Conservation (phyloP, 1,140 invertebrate genomes). For the Drosophila lacertosa region DNA sequence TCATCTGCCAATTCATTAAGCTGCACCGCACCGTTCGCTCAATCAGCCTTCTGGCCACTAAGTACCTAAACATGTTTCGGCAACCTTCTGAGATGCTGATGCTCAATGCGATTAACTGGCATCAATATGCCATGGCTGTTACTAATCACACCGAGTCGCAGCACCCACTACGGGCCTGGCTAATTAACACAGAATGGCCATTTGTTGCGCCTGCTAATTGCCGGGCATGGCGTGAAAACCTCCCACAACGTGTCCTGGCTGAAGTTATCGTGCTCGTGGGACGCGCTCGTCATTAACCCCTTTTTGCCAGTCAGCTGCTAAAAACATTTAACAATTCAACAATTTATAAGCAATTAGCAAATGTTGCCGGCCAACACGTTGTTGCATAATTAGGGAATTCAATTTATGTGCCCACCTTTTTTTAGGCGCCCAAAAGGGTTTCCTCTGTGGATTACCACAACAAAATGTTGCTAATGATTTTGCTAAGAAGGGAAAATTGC, state of each 20-base stretch:
- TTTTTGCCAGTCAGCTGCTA: constrained; percentile 60
- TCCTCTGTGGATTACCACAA: not conserved
- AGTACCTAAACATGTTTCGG: constrained; percentile 39
- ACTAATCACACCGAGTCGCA: constrained; percentile 16
- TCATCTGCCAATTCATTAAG: constrained; percentile 28
- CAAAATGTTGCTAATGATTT: constrained; percentile 21
- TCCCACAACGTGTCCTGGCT: constrained; percentile 9
- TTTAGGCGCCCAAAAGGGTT: constrained; percentile 7
- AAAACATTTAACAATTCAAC: constrained; percentile 67
- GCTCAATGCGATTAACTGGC: constrained; percentile 51
- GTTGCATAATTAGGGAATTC: constrained; percentile 60
- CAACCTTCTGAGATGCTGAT: constrained; percentile 10
- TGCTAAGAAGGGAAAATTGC: not conserved
- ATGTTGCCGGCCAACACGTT: constrained; percentile 39
- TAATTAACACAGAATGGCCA: constrained; percentile 75
- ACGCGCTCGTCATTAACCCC: constrained; percentile 61
- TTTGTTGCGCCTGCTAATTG: constrained; percentile 74
- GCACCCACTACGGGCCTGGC: constrained; percentile 3
- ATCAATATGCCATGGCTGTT: constrained; percentile 35
- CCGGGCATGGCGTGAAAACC: constrained; percentile 11
- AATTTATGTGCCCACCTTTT: constrained; percentile 45
- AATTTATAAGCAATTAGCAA: constrained; percentile 76
- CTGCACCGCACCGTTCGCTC: constrained; percentile 14
- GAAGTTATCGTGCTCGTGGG: constrained; percentile 41
- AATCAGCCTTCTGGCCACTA: constrained; percentile 39